These are phyloP conservation scores for Diplodus puntazzo DNA, from an alignment of 2,797 vertebrate genomes.

Conservation along the genomic window DNA sequence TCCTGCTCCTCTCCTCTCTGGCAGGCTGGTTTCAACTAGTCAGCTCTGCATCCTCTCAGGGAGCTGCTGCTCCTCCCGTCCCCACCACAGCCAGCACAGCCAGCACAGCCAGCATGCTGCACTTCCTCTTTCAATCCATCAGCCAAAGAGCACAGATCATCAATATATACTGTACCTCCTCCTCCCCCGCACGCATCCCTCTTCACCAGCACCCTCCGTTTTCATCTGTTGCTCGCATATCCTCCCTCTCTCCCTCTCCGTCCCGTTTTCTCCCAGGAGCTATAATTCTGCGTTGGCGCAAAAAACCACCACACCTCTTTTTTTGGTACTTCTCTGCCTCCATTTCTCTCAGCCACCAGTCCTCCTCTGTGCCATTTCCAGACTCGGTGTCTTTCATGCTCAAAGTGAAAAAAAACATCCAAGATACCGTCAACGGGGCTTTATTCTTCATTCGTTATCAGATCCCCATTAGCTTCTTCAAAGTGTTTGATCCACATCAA, in stretches of 20 bases:
- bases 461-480: too few relatives aligned
- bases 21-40: constrained; percentile 54
- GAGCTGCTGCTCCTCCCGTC: constrained; percentile 34
- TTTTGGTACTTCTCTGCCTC: constrained; percentile 20
- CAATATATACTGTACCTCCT: constrained; percentile 71
- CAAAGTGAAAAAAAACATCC: background rate
- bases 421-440: constrained; percentile 6
- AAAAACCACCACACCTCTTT: constrained; percentile 47
- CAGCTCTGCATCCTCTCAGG: constrained; percentile 47
- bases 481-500: too few relatives aligned
- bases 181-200: constrained; percentile 56
- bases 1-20: constrained; percentile 26
- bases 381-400: background rate
- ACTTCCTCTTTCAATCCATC: constrained; percentile 80
- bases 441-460: too few relatives aligned
- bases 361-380: background rate
- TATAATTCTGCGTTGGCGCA: constrained; percentile 29
- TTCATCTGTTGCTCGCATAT: constrained; percentile 60
- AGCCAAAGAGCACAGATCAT: constrained; percentile 75
- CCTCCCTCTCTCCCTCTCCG: constrained; percentile 24
- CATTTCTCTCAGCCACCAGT: constrained; percentile 1
- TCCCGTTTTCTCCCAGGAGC: constrained; percentile 18
- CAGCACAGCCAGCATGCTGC: constrained; percentile 49
- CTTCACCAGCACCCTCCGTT: constrained; percentile 38
- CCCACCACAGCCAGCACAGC: constrained; percentile 39